Conservation (phyloP, 2,113 vertebrate genomes). For the Lagopus leucura region DNA sequence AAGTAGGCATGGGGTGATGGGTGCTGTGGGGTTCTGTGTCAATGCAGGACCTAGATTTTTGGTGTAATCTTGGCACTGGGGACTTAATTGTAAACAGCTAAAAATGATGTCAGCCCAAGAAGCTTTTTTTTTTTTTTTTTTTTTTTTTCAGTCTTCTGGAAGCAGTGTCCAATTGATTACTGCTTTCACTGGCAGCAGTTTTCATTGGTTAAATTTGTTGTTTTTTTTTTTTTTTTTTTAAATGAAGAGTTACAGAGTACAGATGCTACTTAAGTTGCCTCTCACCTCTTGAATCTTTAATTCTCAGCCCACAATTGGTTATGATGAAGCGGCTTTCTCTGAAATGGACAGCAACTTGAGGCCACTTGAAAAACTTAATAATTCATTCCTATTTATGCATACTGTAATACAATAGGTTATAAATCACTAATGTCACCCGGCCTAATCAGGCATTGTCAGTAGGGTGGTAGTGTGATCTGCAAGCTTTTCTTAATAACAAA, state of each 20-base stretch:
- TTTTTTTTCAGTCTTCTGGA: background rate
- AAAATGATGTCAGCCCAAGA: background rate
- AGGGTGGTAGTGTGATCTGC: background rate
- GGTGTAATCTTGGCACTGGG: background rate
- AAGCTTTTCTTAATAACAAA: background rate
- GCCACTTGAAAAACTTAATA: conserved; percentile 62
- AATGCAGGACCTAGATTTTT: background rate
- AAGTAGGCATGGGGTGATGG: background rate
- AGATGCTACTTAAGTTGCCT: conserved; percentile 31
- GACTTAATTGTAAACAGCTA: background rate
- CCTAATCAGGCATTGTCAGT: conserved; percentile 47
- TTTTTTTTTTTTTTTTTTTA: background rate
- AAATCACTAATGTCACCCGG: conserved; percentile 46
- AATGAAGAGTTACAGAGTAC: conserved; percentile 46
- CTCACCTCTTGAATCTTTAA: conserved; percentile 69
- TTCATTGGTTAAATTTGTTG: background rate
- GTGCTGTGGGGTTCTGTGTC: background rate
- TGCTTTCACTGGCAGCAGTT: background rate
- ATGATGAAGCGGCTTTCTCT: conserved; percentile 33
- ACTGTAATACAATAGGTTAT: conserved; percentile 59
- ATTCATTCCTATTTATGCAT: conserved; percentile 60
- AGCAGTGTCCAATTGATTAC: conserved; percentile 8
- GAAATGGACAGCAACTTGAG: conserved; percentile 50
- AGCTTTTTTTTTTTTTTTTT: background rate
- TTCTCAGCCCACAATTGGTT: conserved; percentile 40